These are phyloP conservation scores for Coronaproctus castanopsis DNA, from an alignment of 2,888 invertebrate species.

Conservation along the genomic window DNA sequence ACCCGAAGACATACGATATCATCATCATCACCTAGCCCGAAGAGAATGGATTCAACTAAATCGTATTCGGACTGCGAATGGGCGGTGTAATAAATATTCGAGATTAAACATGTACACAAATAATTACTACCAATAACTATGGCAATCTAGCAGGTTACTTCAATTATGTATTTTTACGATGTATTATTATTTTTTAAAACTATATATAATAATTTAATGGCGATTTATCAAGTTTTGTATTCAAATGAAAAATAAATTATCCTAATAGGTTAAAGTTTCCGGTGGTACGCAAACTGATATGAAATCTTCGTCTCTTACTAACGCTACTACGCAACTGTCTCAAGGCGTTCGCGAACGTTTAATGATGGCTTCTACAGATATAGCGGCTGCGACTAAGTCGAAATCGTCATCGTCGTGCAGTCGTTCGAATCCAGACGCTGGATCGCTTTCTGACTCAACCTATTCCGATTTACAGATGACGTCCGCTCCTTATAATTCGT, in stretches of 20 bases:
- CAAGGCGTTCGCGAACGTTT: slow-evolving; percentile 67
- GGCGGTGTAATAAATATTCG: no score
- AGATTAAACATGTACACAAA: no score
- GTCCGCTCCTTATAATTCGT: slow-evolving; percentile 24
- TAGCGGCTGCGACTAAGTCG: slow-evolving; percentile 4
- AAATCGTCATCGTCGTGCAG: slow-evolving; percentile 11
- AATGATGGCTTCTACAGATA: slow-evolving; percentile 63
- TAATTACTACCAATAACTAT: no score
- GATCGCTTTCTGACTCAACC: slow-evolving; percentile 68
- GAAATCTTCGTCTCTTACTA: slow-evolving; percentile 47
- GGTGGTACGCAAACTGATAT: slow-evolving; percentile 75
- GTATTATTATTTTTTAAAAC: no score
- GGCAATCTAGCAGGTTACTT: no score
- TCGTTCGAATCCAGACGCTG: slow-evolving; percentile 25
- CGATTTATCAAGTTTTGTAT: no score
- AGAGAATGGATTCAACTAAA: no score
- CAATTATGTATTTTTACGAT: no score
- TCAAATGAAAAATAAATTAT: background rate
- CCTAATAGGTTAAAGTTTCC: slow-evolving; percentile 47
- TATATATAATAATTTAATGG: no score
- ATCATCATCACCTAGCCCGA: no score
- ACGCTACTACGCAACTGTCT: slow-evolving; percentile 66
- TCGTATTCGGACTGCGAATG: no score
- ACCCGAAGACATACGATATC: no score
- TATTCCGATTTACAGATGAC: slow-evolving; percentile 33